These are phyloP conservation scores for Vanessa cardui DNA, from an alignment of 2,888 invertebrate genomes.

Conservation along the genomic window DNA sequence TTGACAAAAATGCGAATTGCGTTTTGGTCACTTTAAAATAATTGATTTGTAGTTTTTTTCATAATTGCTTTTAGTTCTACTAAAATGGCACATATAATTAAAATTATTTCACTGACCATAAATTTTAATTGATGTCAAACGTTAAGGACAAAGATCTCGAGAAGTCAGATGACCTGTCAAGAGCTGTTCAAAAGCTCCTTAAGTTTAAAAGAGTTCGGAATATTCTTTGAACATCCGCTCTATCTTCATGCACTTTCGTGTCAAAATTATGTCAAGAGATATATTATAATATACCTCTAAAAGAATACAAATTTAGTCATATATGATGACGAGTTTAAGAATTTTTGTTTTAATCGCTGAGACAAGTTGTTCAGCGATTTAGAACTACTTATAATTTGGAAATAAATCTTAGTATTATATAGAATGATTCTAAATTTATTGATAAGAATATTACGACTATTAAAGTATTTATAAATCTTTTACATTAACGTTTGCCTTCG, in stretches of 20 bases:
- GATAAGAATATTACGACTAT: conserved; percentile 22
- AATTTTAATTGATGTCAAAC: conserved; percentile 19
- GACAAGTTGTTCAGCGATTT: background rate
- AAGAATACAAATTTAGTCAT: background rate
- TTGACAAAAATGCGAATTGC: too few species aligned
- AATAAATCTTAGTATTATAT: background rate
- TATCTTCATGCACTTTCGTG: conserved; percentile 30
- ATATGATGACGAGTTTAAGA: background rate
- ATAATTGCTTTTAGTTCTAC: too few species aligned
- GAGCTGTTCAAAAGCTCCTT: conserved; percentile 52
- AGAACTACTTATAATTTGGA: too few species aligned
- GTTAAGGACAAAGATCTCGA: conserved; percentile 45
- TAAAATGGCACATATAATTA: background rate
- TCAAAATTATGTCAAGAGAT: conserved; percentile 33
- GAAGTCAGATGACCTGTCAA: conserved; percentile 50
- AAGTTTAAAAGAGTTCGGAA: conserved; percentile 29
- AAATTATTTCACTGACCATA: conserved; percentile 10
- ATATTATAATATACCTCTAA: conserved; percentile 21
- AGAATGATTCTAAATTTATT: background rate
- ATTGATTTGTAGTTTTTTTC: too few species aligned
- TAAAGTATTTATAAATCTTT: conserved; percentile 36
- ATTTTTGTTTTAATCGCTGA: background rate
- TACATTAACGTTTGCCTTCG: conserved; percentile 36
- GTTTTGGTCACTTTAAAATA: too few species aligned
- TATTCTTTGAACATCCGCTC: conserved; percentile 33